These are phyloP conservation scores for Microplitis demolitor DNA, from an alignment of 1,140 invertebrate genomes.

Conservation along the genomic window DNA sequence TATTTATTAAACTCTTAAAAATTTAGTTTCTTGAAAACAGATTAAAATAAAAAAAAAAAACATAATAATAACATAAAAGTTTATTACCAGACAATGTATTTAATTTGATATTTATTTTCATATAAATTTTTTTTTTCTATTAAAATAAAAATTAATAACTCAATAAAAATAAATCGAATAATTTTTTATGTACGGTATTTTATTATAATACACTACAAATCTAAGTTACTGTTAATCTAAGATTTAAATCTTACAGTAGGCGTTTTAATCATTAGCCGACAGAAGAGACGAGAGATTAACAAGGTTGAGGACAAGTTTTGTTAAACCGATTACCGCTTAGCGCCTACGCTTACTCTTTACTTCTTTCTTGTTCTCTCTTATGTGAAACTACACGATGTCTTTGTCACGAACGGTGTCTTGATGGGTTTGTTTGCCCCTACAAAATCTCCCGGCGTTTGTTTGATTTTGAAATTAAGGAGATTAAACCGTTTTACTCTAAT, in stretches of 20 bases:
- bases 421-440: slow-evolving; percentile 21
- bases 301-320: slow-evolving; percentile 28
- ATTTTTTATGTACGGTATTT: too few relatives aligned
- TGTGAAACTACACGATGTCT: not conserved
- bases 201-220: not conserved
- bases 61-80: too few relatives aligned
- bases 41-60: too few relatives aligned
- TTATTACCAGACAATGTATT: too few relatives aligned
- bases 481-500: slow-evolving; percentile 16
- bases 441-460: slow-evolving; percentile 15
- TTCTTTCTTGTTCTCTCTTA: not conserved
- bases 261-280: slow-evolving; percentile 17
- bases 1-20: too few relatives aligned
- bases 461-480: slow-evolving; percentile 31
- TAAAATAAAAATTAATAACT: too few relatives aligned
- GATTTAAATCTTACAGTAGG: slow-evolving; percentile 20
- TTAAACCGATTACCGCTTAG: slow-evolving; percentile 26
- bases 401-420: slow-evolving; percentile 8
- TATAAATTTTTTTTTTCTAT: too few relatives aligned
- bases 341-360: slow-evolving; percentile 2
- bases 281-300: slow-evolving; percentile 24
- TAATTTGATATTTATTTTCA: too few relatives aligned
- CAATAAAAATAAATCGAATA: too few relatives aligned
- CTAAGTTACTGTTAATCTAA: slow-evolving; percentile 17
- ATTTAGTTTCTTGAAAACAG: too few relatives aligned